Base-by-base conservation (phyloP, 2,888 invertebrate species). In the Apodemia mormo region DNA sequence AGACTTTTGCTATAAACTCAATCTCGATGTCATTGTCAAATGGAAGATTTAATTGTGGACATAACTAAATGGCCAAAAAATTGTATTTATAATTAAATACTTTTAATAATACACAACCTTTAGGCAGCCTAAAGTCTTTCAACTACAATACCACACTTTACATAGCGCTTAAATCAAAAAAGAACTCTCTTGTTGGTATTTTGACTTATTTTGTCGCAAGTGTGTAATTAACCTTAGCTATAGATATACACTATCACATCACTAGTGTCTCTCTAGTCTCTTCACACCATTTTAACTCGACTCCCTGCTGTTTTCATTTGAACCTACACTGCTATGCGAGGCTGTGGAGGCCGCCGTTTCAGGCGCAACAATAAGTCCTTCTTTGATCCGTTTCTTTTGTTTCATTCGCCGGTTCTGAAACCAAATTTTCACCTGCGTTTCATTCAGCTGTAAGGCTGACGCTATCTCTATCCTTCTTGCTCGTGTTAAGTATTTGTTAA, bases 351-450 rank as follows among this genome's bases (percentile, higher is more conserved):
- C 92, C 12, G 94, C 94, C 65, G 94, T 94, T 68, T 94, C 94
- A 2, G 93, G 88, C 0, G 93, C 88, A 0, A 90, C 89, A 75
- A 97, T 96, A 8, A 98, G 93, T 0, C 98, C 98, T 82, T 99
- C 98, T 92, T 99, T 99, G 94, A 98, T 97, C 75, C 98, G 94
- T 86, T 99, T 99, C 94, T 99, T 99, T 85, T 98, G 98, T 88
- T 99, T 99, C 99, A 99, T 99, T 80, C 99, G 94, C 78, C 99
- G 94, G 86, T 99, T 99, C 89, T 99, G 99, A 87, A 99, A 99
- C 99, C 99, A 99, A 78, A 99, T 99, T 91, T 99, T 98, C 52
- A 97, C 97, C 94, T 99, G 99, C 1, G 99, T 99, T 88, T 99
- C 99, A 90, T 99, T 99, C 68, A 99, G 95, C 83, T 98, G 98